phyloP scores from a whole-genome alignment of 2,888 invertebrate genomes.

The Drosophila nr. medialis region DNA sequence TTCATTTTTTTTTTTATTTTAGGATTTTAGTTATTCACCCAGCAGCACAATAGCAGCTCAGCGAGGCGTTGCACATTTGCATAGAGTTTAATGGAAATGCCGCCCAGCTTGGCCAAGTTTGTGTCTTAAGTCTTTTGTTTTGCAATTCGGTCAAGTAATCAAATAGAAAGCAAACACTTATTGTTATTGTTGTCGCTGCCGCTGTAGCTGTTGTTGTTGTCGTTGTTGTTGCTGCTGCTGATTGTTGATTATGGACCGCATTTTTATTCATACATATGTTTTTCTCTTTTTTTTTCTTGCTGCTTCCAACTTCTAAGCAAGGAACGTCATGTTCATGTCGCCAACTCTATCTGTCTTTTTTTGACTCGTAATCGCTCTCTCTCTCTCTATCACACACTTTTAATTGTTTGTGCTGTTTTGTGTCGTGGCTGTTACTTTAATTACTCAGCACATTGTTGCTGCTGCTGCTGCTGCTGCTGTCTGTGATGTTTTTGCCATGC shows the following conservation, averaged over 20 bases:
- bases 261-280: slow-evolving; percentile 4
- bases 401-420: slow-evolving; percentile 56
- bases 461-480: slow-evolving; percentile 11
- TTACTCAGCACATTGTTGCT: slow-evolving; percentile 64
- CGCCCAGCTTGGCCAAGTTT: slow-evolving; percentile 54
- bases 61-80: slow-evolving; percentile 77
- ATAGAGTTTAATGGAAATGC: slow-evolving; percentile 60
- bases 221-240: slow-evolving; percentile 29
- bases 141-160: slow-evolving; percentile 73
- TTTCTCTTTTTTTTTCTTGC: slow-evolving; percentile 6
- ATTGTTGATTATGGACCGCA: slow-evolving; percentile 46
- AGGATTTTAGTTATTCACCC: slow-evolving; percentile 32
- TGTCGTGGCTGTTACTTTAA: slow-evolving; percentile 63
- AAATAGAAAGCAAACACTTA: slow-evolving; percentile 73
- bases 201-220: slow-evolving; percentile 17
- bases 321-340: slow-evolving; percentile 43
- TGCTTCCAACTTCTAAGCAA: slow-evolving; percentile 17
- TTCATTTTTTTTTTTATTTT: slow-evolving; percentile 3
- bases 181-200: slow-evolving; percentile 32
- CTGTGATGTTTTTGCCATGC: slow-evolving; percentile 30
- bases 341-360: slow-evolving; percentile 22
- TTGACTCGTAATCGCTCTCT: slow-evolving; percentile 3
- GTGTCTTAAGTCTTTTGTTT: slow-evolving; percentile 73
- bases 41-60: slow-evolving; percentile 37
- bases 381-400: slow-evolving; percentile 4